Evolutionary conservation across 2,113 vertebrate genomes (phyloP), one percentile per base, ranked within the genome.

Genomic region (Trematomus loennbergii): DNA sequence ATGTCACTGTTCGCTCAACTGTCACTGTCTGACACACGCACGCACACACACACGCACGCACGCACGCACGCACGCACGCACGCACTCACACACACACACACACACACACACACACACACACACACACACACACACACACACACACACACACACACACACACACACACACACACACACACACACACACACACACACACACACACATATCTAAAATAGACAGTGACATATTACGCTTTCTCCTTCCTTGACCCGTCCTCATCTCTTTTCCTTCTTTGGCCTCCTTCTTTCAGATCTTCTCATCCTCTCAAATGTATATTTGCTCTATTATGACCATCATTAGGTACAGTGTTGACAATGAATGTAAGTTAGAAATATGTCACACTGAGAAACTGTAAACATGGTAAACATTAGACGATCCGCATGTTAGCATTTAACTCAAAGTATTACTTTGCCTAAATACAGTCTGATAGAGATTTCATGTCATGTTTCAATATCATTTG

Each of bases 1-100:
- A 67, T 88, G 91, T 88, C 91, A 90, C 89, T 85, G 85, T 87
- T 92, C 91, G 80, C 89, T 91, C 84, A 90, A 88, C 91, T 91
- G 92, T 91, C 92, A 88, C 80, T 72, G 73, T 74, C 78, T 86
- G 77, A 88, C 78, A 40, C 71, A 46, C 72, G n/a, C n/a, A n/a
- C n/a, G n/a, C n/a, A n/a, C n/a, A n/a, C 75, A 50, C 75, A 55
- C 67, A 68, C 78, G n/a, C 78, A 69, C 62, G 55, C 67, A 48
- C 68, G 60, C 25, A 25, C 25, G 2, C n/a, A n/a, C n/a, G n/a
- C n/a, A n/a, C n/a, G n/a, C n/a, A n/a, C n/a, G n/a, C n/a, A n/a
- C n/a, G n/a, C n/a, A n/a, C n/a, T n/a, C n/a, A n/a, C n/a, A n/a
- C n/a, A n/a, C n/a, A n/a, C n/a, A n/a, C n/a, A n/a, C n/a, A n/a